These are phyloP conservation scores for Hirudinaria manillensis DNA, from an alignment of 2,888 invertebrate species.

Conservation along the genomic window DNA sequence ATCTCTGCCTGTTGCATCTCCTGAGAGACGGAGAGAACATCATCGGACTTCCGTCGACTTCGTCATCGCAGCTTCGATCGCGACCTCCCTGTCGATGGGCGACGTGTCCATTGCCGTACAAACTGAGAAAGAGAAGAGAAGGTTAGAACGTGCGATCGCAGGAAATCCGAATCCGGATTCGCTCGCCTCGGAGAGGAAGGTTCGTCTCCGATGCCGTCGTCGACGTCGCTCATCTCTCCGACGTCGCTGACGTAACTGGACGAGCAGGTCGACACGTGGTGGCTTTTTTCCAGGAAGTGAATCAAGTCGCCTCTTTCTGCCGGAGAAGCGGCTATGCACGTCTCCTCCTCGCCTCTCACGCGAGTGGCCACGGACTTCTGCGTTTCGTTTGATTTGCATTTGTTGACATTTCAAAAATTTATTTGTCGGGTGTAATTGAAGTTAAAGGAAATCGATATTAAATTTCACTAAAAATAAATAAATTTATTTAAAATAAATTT, in stretches of 20 bases:
- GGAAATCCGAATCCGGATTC: background rate
- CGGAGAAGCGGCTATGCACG: constrained; percentile 52
- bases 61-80: background rate
- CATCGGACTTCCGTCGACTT: constrained; percentile 38
- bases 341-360: constrained; percentile 44
- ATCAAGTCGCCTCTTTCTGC: constrained; percentile 49
- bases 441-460: background rate
- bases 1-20: constrained; percentile 44
- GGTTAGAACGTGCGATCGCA: background rate
- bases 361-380: constrained; percentile 32
- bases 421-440: background rate
- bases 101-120: constrained; percentile 2
- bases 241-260: constrained; percentile 31
- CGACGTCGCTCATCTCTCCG: constrained; percentile 34
- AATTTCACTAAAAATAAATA: background rate
- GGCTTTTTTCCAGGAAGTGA: constrained; percentile 48
- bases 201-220: constrained; percentile 29
- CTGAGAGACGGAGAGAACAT: constrained; percentile 19
- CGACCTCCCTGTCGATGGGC: background rate
- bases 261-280: constrained; percentile 44
- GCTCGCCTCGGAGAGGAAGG: constrained; percentile 14
- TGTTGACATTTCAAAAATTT: background rate
- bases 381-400: too few relatives aligned
- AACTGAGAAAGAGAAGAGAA: background rate
- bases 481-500: background rate